Percentiles rank a stretch among this genome's conserved stretches.
Evolutionary conservation across 92 coral and sea anemone species (phyloP).

Genomic region (Ricordea florida): DNA sequence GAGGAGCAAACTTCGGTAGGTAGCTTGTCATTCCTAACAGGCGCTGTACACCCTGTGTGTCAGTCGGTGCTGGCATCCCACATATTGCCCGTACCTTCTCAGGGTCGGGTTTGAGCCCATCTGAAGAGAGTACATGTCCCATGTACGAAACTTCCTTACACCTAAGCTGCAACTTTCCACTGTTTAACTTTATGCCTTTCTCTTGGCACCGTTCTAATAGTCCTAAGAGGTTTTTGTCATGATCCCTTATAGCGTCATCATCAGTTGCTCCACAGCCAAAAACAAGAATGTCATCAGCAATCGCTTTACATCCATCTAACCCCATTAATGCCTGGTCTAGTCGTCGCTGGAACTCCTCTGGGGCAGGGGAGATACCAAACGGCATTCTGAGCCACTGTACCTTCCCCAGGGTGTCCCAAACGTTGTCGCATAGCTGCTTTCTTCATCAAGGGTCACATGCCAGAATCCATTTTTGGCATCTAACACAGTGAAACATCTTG

Average conservation of each 20-base stretch:
- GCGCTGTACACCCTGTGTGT: no score
- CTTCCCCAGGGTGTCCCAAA: slow-evolving; percentile 65
- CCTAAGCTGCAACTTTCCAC: slow-evolving; percentile 38
- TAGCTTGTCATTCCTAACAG: no score
- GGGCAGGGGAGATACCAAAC: slow-evolving; percentile 63
- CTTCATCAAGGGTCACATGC: slow-evolving; percentile 61
- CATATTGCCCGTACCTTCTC: slow-evolving; percentile 38
- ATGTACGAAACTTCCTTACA: slow-evolving; percentile 45
- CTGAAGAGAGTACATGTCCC: slow-evolving; percentile 35
- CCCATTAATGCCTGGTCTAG: slow-evolving; percentile 50
- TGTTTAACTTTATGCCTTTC: slow-evolving; percentile 52
- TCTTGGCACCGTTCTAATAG: no score
- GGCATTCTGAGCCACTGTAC: slow-evolving; percentile 70
- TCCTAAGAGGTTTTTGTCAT: slow-evolving; percentile 45
- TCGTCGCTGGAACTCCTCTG: slow-evolving; percentile 72
- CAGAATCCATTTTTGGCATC: slow-evolving; percentile 76
- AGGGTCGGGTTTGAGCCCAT: slow-evolving; percentile 37
- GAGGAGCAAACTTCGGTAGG: no score
- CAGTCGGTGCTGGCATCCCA: no score
- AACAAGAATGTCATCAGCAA: slow-evolving; percentile 70
- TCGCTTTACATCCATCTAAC: slow-evolving; percentile 62
- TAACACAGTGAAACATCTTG: slow-evolving; percentile 56
- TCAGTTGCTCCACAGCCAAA: slow-evolving; percentile 56
- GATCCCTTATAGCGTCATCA: slow-evolving; percentile 37
- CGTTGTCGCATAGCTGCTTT: slow-evolving; percentile 63